Conservation (phyloP, 2,797 vertebrate genomes). For the Phyllotis vaccarum region DNA sequence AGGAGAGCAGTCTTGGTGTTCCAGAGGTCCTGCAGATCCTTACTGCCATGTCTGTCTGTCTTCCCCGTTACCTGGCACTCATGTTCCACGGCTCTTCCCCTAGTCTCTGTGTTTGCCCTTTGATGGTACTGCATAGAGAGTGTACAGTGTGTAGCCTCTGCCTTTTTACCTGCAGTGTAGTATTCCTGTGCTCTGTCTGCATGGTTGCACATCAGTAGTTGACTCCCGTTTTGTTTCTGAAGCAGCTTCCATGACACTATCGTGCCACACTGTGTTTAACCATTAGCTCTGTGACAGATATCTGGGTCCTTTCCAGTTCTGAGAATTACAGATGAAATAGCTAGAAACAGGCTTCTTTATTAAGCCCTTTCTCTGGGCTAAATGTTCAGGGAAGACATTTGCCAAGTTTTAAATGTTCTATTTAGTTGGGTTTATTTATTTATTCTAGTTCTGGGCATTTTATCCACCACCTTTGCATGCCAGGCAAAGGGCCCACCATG, state of each 20-base stretch:
- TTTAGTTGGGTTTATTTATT: neutral
- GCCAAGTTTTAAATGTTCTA: neutral
- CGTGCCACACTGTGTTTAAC: neutral
- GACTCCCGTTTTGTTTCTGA: neutral
- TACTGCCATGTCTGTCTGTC: accelerated
- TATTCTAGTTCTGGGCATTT: neutral
- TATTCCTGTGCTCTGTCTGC: neutral
- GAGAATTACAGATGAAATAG: neutral
- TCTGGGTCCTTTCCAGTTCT: neutral
- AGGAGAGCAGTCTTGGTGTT: neutral
- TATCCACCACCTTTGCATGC: too few relatives aligned
- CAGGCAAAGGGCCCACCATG: too few relatives aligned
- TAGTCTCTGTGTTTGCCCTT: neutral
- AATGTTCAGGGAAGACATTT: neutral
- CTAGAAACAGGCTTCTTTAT: neutral
- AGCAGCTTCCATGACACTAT: neutral
- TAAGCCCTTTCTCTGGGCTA: neutral
- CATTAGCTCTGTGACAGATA: neutral
- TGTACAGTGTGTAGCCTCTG: accelerated
- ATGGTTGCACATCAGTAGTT: neutral
- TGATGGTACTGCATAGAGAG: neutral
- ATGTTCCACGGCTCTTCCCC: neutral
- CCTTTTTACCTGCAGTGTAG: neutral
- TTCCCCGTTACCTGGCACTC: accelerated
- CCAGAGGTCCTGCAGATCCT: neutral